Evolutionary conservation across 1,140 invertebrate species (phyloP), one percentile per base, ranked within the genome.

Genomic region (Brachionus rotundiformis): DNA sequence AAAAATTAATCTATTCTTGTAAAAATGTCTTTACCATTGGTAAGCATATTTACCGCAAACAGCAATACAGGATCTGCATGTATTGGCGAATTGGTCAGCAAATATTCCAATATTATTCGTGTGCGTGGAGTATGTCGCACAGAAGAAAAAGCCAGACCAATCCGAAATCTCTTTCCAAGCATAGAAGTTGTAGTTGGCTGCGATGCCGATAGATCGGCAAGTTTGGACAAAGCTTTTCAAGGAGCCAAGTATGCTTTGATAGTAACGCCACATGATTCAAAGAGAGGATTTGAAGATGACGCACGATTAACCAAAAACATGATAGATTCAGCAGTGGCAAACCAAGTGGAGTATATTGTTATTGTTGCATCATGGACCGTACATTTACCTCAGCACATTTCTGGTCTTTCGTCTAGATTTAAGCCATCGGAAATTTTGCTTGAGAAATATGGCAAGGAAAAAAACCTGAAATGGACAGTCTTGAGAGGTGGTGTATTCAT

Each of bases 401-500:
- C 76, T 10, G 1, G 54, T 16, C 31, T 79, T 27, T 49, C 76
- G 19, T 8, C 76, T 1, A 31, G 76, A 54, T 79, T 79, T 39
- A 36, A 23, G 39, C 76, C 76, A 63, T 79, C 47, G 16, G 76
- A 79, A 54, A 36, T 13, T 8, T 29, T 79, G 19, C 27, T 79
- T 27, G 76, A 79, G 25, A 54, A 79, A 54, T 27, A 23, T 19
- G 25, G 13, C n/a, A 36, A 54, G 33, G 47, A 79, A 79, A 63
- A 59, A 11, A 47, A 13, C 16, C 10, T 79, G 13, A 79, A 79
- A 63, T 79, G 76, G 76, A 79, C 76, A 19, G 23, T 79, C 23
- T 25, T 79, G n/a, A 54, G 76, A 54, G 76, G 76, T 39, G 76
- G 76, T 0, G 47, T 54, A 16, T 79, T 79, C 25, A 79, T 79